phyloP scores from a whole-genome alignment of 2,797 vertebrate genomes.

The Bovichtus diacanthus region DNA sequence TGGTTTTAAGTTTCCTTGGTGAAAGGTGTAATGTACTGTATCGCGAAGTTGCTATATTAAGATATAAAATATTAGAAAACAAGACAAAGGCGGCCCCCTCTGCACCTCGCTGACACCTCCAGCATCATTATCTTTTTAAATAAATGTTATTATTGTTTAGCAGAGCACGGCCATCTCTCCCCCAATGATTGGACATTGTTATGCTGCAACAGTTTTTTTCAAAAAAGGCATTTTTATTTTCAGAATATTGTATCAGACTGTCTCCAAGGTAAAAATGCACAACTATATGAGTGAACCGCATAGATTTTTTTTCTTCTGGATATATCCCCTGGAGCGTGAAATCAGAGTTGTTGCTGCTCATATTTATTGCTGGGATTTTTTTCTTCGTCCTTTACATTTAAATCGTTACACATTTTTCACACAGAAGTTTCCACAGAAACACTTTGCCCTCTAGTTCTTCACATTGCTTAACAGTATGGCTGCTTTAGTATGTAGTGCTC shows the following conservation, averaged over 20 bases:
- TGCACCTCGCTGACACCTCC: neutral
- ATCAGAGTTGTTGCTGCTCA: neutral
- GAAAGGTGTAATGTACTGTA: conserved; percentile 1
- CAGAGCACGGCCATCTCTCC: neutral
- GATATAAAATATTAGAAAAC: no score
- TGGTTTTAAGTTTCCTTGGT: neutral
- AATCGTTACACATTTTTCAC: neutral
- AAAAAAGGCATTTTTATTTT: no score
- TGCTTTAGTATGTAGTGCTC: neutral
- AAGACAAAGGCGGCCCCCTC: neutral
- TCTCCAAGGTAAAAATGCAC: conserved; percentile 5
- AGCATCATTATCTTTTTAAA: neutral
- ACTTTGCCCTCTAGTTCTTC: neutral
- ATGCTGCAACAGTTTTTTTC: no score
- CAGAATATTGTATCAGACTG: neutral
- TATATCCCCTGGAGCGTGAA: neutral
- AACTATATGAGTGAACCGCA: neutral
- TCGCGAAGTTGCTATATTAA: neutral
- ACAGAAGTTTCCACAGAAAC: neutral
- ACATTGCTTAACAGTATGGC: neutral
- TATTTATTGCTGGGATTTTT: neutral
- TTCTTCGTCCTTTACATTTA: conserved; percentile 12
- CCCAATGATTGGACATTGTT: neutral
- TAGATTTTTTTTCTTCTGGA: neutral
- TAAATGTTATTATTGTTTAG: neutral